Evolutionary conservation across 2,797 vertebrate genomes (phyloP).

Genomic region (Phoeniculus purpureus): DNA sequence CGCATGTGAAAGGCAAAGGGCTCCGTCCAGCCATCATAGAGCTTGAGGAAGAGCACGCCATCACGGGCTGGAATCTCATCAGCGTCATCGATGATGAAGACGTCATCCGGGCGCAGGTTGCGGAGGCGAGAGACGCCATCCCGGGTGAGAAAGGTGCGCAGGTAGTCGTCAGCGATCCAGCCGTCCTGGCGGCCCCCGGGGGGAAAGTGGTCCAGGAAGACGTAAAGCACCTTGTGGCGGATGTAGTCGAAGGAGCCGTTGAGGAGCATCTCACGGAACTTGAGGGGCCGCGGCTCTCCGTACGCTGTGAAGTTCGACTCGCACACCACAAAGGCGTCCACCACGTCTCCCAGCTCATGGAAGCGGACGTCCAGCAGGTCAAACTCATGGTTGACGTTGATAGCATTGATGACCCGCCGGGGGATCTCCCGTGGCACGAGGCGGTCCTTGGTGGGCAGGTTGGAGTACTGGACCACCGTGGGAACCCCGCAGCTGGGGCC

Average conservation of each 20-base stretch:
- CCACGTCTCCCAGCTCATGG: constrained; percentile 88
- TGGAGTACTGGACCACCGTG: constrained; percentile 97
- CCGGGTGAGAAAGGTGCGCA: constrained; percentile 92
- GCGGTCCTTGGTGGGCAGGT: constrained; percentile 95
- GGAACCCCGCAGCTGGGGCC: constrained; percentile 96
- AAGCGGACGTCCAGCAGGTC: constrained; percentile 95
- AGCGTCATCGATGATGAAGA: constrained; percentile 96
- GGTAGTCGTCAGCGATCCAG: constrained; percentile 97
- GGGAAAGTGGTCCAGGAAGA: constrained; percentile 97
- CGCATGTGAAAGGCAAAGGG: constrained; percentile 98
- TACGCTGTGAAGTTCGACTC: constrained; percentile 99
- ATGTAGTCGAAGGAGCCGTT: constrained; percentile 94
- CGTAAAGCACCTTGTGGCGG: constrained; percentile 93
- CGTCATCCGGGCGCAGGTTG: constrained; percentile 85
- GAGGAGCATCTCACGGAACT: constrained; percentile 88
- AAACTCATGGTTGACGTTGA: constrained; percentile 98
- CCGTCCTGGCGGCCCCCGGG: constrained; percentile 93
- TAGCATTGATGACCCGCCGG: constrained; percentile 92
- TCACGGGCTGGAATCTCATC: constrained; percentile 95
- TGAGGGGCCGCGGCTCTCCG: constrained; percentile 89
- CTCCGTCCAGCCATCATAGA: constrained; percentile 97
- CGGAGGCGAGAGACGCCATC: constrained; percentile 87
- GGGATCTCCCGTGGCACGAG: constrained; percentile 88
- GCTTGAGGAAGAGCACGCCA: constrained; percentile 94
- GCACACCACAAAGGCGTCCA: constrained; percentile 93